These are phyloP conservation scores for Mastacembelus armatus DNA, from an alignment of 2,797 vertebrate species.

Conservation along the genomic window DNA sequence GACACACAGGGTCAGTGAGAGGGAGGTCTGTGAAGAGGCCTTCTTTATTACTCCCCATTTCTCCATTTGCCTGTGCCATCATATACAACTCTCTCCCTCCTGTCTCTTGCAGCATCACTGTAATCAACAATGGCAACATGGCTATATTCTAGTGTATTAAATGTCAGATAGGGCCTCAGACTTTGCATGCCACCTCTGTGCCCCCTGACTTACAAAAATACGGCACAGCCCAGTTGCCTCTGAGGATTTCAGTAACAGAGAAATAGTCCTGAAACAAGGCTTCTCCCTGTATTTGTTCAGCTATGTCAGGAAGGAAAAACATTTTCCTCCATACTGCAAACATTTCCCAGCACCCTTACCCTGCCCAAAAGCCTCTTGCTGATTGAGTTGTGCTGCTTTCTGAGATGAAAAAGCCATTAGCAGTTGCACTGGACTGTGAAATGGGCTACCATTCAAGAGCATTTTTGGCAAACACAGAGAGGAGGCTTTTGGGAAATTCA, in stretches of 20 bases:
- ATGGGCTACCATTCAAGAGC: conserved; percentile 70
- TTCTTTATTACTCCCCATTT: conserved; percentile 68
- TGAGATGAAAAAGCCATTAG: conserved; percentile 80
- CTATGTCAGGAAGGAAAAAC: conserved; percentile 26
- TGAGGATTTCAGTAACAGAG: conserved; percentile 35
- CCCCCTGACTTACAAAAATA: conserved; percentile 18
- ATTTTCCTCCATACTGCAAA: conserved; percentile 42
- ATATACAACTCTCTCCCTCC: conserved; percentile 37
- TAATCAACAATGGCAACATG: conserved; percentile 68
- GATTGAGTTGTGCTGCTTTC: conserved; percentile 77
- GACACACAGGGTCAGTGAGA: conserved; percentile 66
- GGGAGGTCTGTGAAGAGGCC: conserved; percentile 50
- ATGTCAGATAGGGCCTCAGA: conserved; percentile 59
- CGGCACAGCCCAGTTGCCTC: conserved; percentile 24
- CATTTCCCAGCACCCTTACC: conserved; percentile 40
- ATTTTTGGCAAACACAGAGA: conserved; percentile 63
- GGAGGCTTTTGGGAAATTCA: conserved; percentile 64
- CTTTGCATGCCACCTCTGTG: conserved; percentile 29
- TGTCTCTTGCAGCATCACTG: conserved; percentile 47
- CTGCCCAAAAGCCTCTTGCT: conserved; percentile 55
- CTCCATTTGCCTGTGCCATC: conserved; percentile 29
- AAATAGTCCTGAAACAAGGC: conserved; percentile 40
- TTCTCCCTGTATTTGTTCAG: conserved; percentile 29
- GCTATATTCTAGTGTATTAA: conserved; percentile 66
- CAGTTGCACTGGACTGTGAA: conserved; percentile 80